phyloP scores from a whole-genome alignment of 1,140 invertebrate species.

The Aphidius gifuensis region DNA sequence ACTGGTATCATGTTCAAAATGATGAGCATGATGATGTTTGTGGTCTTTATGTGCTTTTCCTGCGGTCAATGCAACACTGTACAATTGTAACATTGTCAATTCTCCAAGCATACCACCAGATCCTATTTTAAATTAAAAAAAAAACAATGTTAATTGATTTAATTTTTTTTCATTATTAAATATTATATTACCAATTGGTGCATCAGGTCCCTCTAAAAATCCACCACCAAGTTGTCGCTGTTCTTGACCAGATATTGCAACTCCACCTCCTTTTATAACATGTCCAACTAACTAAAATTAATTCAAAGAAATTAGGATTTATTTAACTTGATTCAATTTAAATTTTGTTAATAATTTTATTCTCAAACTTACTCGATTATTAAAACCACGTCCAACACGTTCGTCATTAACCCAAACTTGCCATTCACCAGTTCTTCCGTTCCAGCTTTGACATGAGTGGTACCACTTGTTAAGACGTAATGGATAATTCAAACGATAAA shows the following conservation, averaged over 20 bases:
- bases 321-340: constrained; percentile 11
- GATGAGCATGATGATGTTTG: constrained; percentile 78
- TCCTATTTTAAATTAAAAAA: constrained; percentile 39
- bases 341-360: constrained; percentile 1
- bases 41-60: constrained; percentile 80
- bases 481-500: constrained; percentile 79
- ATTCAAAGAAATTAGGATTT: background rate
- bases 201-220: constrained; percentile 58
- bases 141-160: too few species aligned
- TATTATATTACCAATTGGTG: constrained; percentile 53
- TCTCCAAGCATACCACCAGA: constrained; percentile 70
- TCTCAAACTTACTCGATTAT: constrained; percentile 69
- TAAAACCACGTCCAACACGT: constrained; percentile 75
- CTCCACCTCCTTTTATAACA: constrained; percentile 71
- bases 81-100: constrained; percentile 74
- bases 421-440: constrained; percentile 81
- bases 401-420: constrained; percentile 82
- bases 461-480: constrained; percentile 77
- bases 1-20: constrained; percentile 66
- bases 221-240: constrained; percentile 61
- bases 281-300: constrained; percentile 70
- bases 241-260: constrained; percentile 70
- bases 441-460: constrained; percentile 82
- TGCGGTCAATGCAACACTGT: constrained; percentile 72
- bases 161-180: background rate